These are phyloP conservation scores for Gracilinanus agilis DNA, from an alignment of 2,113 vertebrate genomes.

Conservation along the genomic window DNA sequence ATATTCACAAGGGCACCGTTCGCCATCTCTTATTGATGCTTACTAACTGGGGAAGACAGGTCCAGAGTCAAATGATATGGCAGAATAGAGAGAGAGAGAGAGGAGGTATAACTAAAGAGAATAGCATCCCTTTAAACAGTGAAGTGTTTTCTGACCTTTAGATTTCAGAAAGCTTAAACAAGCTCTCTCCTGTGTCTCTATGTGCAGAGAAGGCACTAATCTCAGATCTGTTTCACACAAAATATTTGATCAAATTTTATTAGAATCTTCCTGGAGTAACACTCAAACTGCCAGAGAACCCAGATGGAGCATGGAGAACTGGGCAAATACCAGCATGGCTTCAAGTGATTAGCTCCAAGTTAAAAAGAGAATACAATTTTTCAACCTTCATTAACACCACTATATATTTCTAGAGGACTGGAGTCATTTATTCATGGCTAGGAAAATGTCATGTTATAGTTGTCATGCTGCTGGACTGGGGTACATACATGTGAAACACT, in stretches of 20 bases:
- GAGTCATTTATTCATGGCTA: neutral
- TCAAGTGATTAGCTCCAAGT: slow-evolving; percentile 3
- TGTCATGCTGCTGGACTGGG: neutral
- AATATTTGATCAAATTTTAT: slow-evolving; percentile 66
- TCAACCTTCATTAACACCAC: neutral
- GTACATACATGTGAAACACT: neutral
- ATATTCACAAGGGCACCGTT: slow-evolving; percentile 1
- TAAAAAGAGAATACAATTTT: slow-evolving; percentile 44
- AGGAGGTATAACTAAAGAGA: slow-evolving; percentile 55
- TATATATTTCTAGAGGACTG: neutral
- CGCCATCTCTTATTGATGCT: slow-evolving; percentile 13
- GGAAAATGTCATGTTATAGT: neutral
- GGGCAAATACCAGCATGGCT: slow-evolving; percentile 42
- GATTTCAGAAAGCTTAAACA: slow-evolving; percentile 69
- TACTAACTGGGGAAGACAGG: slow-evolving; percentile 28
- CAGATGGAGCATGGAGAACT: slow-evolving; percentile 38
- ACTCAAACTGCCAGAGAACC: neutral
- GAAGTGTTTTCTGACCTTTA: slow-evolving; percentile 71
- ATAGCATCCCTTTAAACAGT: slow-evolving; percentile 58
- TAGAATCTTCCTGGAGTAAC: slow-evolving; percentile 26
- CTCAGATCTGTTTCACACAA: slow-evolving; percentile 62
- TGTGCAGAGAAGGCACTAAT: slow-evolving; percentile 58
- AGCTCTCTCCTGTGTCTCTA: slow-evolving; percentile 41
- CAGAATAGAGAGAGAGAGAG: neutral
- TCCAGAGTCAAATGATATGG: slow-evolving; percentile 52